Percentiles rank a stretch among this genome's conserved stretches.
phyloP scores from a whole-genome alignment of 2,888 invertebrate genomes.

The Sinopyrophorus schimmeli region DNA sequence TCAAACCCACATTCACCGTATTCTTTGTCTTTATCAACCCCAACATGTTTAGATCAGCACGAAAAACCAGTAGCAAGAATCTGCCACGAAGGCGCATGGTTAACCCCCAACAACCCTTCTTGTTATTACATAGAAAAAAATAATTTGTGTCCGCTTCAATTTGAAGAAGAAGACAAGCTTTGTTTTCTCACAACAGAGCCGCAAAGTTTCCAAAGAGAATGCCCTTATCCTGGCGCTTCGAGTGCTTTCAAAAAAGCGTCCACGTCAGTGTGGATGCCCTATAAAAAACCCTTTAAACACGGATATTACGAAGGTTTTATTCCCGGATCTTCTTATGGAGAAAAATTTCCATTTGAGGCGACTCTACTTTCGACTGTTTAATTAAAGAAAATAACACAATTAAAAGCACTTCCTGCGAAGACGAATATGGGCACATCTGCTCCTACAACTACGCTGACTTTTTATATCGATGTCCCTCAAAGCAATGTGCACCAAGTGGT shows the following conservation, averaged over 20 bases:
- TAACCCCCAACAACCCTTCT: slow-evolving; percentile 35
- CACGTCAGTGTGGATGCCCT: too few relatives aligned
- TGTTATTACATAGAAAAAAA: slow-evolving; percentile 35
- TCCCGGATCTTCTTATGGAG: slow-evolving; percentile 38
- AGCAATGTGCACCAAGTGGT: slow-evolving; percentile 35
- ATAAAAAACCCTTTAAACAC: slow-evolving; percentile 34
- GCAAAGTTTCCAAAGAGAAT: slow-evolving; percentile 39
- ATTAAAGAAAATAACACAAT: slow-evolving; percentile 16
- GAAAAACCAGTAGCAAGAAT: slow-evolving; percentile 40
- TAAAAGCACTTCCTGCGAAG: slow-evolving; percentile 10
- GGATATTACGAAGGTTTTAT: slow-evolving; percentile 38
- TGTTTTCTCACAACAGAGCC: slow-evolving; percentile 49
- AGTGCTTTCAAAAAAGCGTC: too few relatives aligned
- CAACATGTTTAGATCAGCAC: slow-evolving; percentile 45
- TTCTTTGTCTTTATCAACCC: slow-evolving; percentile 42
- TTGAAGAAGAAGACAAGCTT: slow-evolving; percentile 31
- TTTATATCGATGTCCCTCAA: slow-evolving; percentile 35
- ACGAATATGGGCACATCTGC: slow-evolving; percentile 26
- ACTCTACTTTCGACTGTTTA: too few relatives aligned
- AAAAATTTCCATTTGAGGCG: too few relatives aligned
- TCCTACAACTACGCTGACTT: slow-evolving; percentile 22
- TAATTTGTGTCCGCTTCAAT: slow-evolving; percentile 38
- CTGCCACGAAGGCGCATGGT: slow-evolving; percentile 46
- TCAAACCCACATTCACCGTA: background rate
- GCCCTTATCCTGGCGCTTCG: slow-evolving; percentile 38